Base-by-base conservation (phyloP, 2,113 vertebrate species). In the Chrysemys picta region DNA sequence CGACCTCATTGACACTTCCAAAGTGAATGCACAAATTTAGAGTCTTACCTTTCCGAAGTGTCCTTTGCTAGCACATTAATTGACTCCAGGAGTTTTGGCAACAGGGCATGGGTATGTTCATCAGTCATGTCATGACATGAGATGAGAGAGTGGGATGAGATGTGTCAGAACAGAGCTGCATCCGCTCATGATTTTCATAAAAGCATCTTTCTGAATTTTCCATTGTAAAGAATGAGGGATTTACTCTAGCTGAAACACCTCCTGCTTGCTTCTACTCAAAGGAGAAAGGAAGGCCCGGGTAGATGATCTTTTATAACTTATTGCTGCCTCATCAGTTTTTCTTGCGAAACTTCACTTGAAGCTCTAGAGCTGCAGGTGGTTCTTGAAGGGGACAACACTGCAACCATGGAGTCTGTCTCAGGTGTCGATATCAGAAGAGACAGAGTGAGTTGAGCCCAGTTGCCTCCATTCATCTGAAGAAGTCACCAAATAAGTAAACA, bases 1-100 rank as follows among this genome's bases (percentile, higher is more conserved):
- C 85, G 65, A 90, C 96, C 93, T 90, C 94, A 96, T 7, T 91
- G 96, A 95, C 92, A n/a, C 87, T 97, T 97, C 93, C 91, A 89
- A 86, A 91, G 96, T 80, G 90, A 93, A 85, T 1, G 87, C 93
- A 78, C 83, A 65, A 93, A 50, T 84, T 42, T 85, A 93, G 93
- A 82, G 21, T 75, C 80, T 49, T 62, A 62, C 47, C 35, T 80
- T 96, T 92, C 91, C 91, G 89, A 93, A 57, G 6, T 21, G 79
- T 85, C 11, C 86, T 92, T 69, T 95, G 38, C 89, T 95, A 19
- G 53, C 93, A 89, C 90, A 87, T 93, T 65, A 0, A 0, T 29
- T 89, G 87, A 53, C 56, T 89, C 80, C 3, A 54, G 82, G 62
- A 80, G 89, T 90, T 95, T 97, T 97, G 97, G 96, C 93, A 97